A percentile compares a stretch with the other conserved stretches of the same genome.
Conservation (phyloP, 2,797 vertebrate genomes). For the Spinus olivaceus region DNA sequence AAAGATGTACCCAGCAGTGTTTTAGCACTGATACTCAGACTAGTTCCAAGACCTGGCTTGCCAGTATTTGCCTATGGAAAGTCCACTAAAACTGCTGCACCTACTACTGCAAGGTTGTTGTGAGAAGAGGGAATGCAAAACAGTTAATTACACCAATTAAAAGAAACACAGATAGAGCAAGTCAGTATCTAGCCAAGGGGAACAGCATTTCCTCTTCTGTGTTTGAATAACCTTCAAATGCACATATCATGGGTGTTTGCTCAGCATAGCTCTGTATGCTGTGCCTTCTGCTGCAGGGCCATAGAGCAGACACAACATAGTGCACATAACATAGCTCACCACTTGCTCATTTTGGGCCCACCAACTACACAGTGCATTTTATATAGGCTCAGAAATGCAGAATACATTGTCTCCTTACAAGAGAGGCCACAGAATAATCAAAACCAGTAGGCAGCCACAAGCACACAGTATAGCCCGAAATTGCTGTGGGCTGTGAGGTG, state of each 20-base stretch:
- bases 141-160: slow-evolving; percentile 34
- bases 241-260: background rate
- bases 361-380: background rate
- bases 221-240: slow-evolving; percentile 40
- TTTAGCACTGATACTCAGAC: background rate
- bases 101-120: background rate
- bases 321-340: background rate
- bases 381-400: background rate
- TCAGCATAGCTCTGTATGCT: background rate
- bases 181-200: background rate
- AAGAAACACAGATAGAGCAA: background rate
- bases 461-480: rapidly evolving
- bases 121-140: background rate
- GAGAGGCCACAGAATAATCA: background rate
- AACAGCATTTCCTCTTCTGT: slow-evolving; percentile 32
- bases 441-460: background rate
- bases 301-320: background rate
- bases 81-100: background rate
- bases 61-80: background rate
- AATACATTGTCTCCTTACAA: background rate
- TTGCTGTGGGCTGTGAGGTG: rapidly evolving
- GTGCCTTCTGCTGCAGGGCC: background rate
- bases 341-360: background rate
- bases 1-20: background rate
- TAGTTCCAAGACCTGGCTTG: background rate